Evolutionary conservation across 2,888 invertebrate species (phyloP), one percentile per base, ranked within the genome.

Genomic region (Kryphioiulus occultus): DNA sequence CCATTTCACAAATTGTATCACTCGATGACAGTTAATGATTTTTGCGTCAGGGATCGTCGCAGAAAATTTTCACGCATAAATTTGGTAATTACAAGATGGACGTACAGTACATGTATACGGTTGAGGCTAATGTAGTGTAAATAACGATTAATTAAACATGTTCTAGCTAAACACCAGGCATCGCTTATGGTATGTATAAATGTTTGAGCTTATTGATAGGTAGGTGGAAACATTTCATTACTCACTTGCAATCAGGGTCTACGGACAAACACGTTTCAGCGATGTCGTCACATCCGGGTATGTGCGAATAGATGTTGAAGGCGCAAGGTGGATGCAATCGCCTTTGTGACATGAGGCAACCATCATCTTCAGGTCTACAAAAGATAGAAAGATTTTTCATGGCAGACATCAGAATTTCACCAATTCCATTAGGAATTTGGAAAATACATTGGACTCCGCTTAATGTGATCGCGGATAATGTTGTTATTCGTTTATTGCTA

Each of bases 261-360:
- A 95, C 19, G 12, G 39, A 95, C 89, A 96, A 94, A 92, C 98
- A 98, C 90, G 94, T 94, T 91, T 96, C 96, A 42, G 97, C 96
- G 83, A 97, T 94, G 88, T 95, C 95, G 91, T 97, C 95, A 92
- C 98, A 98, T 88, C 96, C 95, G n/a, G 97, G 97, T 90, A 95
- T 95, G 85, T 96, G 86, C 5, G 95, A 94, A 85, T 95, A 94
- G 88, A 95, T 94, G 88, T 96, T 94, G 92, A 96, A 96, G 86
- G 97, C 97, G 92, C 97, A 97, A 85, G 95, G 94, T 15, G 97
- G 97, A 92, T 97, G 97, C 89, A 97, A 94, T 91, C 96, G 95
- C 92, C 97, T 96, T 92, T 97, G 97, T 89, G 97, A 96, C 90
- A 96, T 94, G 94, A 96, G 95, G 93, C 97, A 98, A 89, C 95